A percentile compares a stretch with the other conserved stretches of the same genome.
Conservation (phyloP, 2,113 vertebrate species). For the Acrocephalus kingi region DNA sequence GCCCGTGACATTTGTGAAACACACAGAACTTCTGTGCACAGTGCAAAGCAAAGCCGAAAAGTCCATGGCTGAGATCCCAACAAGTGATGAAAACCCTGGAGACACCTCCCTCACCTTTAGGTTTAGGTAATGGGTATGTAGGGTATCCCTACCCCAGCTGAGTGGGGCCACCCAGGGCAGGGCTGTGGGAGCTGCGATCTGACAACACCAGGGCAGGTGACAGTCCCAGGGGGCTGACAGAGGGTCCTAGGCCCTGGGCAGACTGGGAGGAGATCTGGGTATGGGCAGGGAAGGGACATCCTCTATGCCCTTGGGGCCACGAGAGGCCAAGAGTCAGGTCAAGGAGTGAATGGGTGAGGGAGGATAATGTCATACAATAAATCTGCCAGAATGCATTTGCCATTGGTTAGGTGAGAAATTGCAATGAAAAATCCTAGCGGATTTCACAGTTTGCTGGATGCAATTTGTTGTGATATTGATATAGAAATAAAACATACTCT, state of each 20-base stretch:
- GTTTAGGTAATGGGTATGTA: neutral
- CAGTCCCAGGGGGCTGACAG: neutral
- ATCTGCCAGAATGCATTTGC: neutral
- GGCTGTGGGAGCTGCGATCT: neutral
- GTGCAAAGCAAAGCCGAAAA: neutral
- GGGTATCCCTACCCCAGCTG: neutral
- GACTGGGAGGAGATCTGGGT: accelerated
- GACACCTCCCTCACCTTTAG: neutral
- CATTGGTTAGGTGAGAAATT: neutral
- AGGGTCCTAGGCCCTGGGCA: neutral
- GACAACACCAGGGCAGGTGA: neutral
- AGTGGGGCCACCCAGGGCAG: neutral
- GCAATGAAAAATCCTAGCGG: neutral
- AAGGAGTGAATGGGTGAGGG: neutral
- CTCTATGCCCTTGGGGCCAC: accelerated
- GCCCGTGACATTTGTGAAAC: neutral
- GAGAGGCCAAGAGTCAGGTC: neutral
- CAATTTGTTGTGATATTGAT: neutral
- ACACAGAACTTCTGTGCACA: neutral
- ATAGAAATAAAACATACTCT: neutral
- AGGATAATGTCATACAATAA: neutral
- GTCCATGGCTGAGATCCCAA: neutral
- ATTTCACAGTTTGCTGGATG: neutral
- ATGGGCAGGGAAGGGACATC: neutral
- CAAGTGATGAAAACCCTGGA: neutral